Conservation (phyloP, 2,113 vertebrate species). For the Bujurquina vittata region DNA sequence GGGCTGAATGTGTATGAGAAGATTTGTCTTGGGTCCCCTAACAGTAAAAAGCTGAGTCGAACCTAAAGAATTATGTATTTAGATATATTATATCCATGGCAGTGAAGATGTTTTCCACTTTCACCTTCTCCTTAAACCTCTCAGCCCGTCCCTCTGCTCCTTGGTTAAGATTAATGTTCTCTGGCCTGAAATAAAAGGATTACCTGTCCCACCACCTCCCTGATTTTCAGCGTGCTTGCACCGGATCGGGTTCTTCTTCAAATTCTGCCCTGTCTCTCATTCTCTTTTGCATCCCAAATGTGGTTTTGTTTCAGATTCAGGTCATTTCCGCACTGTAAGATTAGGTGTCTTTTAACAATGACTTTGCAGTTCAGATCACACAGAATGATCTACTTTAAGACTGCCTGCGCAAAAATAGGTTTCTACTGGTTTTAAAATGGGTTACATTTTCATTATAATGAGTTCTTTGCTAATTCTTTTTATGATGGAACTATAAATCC, state of each 20-base stretch:
- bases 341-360: conserved; percentile 49
- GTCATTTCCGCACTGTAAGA: conserved; percentile 40
- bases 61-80: conserved; percentile 1
- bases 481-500: conserved; percentile 6
- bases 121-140: conserved; percentile 26
- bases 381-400: conserved; percentile 21
- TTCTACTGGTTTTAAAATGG: conserved; percentile 10
- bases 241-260: conserved; percentile 58
- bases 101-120: conserved; percentile 30
- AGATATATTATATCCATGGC: background rate
- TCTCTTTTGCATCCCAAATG: conserved; percentile 54
- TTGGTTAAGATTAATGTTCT: conserved; percentile 73
- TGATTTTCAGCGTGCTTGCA: conserved; percentile 67
- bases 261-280: conserved; percentile 51
- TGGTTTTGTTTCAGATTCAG: conserved; percentile 45
- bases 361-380: conserved; percentile 27
- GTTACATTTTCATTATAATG: conserved; percentile 7
- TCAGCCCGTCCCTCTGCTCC: conserved; percentile 20
- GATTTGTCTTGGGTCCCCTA: background rate
- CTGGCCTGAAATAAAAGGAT: conserved; percentile 76
- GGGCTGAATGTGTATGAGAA: conserved; percentile 7
- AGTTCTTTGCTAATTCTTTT: background rate
- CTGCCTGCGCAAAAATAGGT: conserved; percentile 5
- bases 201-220: conserved; percentile 58
- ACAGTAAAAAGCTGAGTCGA: background rate